Conservation (phyloP, 2,113 vertebrate species). For the Myiopsitta monachus region DNA sequence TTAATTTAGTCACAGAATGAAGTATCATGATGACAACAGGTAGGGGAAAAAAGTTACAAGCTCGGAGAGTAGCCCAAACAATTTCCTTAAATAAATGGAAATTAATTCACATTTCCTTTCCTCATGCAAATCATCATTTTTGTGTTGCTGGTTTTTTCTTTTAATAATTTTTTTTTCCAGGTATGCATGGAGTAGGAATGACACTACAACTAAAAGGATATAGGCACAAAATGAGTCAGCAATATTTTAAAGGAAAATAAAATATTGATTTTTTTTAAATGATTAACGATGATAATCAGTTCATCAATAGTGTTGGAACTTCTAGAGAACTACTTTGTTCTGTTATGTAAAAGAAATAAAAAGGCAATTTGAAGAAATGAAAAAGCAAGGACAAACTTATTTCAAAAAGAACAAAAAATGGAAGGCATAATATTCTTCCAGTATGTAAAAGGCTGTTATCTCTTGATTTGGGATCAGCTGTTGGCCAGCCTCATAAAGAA, state of each 20-base stretch:
- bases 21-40: neutral
- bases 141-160: neutral
- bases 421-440: neutral
- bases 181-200: neutral
- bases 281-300: neutral
- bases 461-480: neutral
- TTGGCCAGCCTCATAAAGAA: neutral
- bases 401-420: neutral
- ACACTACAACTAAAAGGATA: neutral
- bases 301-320: neutral
- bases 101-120: neutral
- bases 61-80: neutral
- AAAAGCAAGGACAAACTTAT: neutral
- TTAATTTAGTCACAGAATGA: neutral
- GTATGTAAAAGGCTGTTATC: neutral
- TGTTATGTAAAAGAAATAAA: neutral
- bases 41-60: neutral
- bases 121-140: neutral
- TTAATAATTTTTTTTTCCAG: neutral
- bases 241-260: neutral
- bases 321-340: neutral
- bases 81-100: neutral
- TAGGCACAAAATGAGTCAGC: neutral
- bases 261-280: neutral
- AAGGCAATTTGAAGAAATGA: neutral